These are phyloP conservation scores for Pangasius djambal DNA, from an alignment of 2,797 vertebrate genomes.

Conservation along the genomic window DNA sequence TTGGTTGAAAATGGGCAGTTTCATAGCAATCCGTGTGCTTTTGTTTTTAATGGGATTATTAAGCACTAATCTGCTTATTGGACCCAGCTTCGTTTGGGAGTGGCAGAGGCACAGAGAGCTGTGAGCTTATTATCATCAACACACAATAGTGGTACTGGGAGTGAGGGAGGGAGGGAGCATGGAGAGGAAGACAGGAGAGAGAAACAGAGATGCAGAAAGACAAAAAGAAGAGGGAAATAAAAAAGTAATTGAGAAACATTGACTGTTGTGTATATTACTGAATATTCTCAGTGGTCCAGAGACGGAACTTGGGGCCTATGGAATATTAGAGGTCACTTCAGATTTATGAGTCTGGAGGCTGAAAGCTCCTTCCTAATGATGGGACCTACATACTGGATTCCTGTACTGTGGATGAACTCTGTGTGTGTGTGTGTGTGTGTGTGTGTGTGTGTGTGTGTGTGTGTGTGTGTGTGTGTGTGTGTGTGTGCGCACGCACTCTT, in stretches of 20 bases:
- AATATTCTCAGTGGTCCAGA: neutral
- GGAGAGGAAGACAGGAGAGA: neutral
- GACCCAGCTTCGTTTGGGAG: constrained; percentile 3
- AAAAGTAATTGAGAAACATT: constrained; percentile 9
- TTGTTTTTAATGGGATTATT: constrained; percentile 54
- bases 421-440: neutral
- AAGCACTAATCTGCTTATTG: constrained; percentile 42
- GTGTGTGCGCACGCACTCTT: neutral
- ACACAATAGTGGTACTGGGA: constrained; percentile 6
- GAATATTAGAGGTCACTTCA: constrained; percentile 6
- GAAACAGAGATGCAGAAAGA: neutral
- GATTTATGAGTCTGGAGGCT: constrained; percentile 8
- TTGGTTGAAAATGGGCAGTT: constrained; percentile 49
- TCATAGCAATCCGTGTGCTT: constrained; percentile 10
- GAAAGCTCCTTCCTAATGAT: constrained; percentile 16
- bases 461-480: neutral
- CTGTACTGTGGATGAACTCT: constrained; percentile 7
- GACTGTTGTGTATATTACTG: constrained; percentile 11
- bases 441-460: neutral
- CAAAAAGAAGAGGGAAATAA: neutral
- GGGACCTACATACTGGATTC: neutral
- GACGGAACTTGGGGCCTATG: neutral
- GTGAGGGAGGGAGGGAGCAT: neutral
- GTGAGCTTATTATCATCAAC: constrained; percentile 10
- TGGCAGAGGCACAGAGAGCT: neutral